Evolutionary conservation across 2,888 invertebrate genomes (phyloP), one percentile per base, ranked within the genome.

Genomic region (Chymomyza fuscimana): DNA sequence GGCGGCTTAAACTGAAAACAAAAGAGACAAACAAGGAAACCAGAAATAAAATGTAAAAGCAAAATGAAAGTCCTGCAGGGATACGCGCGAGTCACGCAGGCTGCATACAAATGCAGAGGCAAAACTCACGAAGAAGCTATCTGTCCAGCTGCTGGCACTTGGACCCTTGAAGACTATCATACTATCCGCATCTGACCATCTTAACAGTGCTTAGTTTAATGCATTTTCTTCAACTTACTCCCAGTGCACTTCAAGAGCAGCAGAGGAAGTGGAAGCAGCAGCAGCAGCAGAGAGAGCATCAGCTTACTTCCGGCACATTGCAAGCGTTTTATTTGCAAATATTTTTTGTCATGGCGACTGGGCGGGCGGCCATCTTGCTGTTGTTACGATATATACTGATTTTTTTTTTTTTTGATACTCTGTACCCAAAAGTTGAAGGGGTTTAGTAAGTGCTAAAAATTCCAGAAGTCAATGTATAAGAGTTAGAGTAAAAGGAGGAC

Each of bases 271-370:
- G 16, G 50, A 22, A 51, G 46, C 46, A n/a, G 65, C 67, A 61
- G 63, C 40, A 5, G 56, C 29, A n/a, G 40, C 54, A n/a, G 40
- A 12, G 40, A 15, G 52, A 72, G 66, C 70, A 66, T 80, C 72
- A 66, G 82, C 78, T 83, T 82, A 83, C 77, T 88, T 88, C 86
- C 88, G 87, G 76, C 87, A 87, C 87, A 88, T 81, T 86, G 81
- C 81, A 77, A 80, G 69, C 87, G 76, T 86, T 86, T 85, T 86
- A 85, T 88, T 86, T 86, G 82, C 87, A 81, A 82, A 80, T 81
- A 86, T 82, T 76, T 77, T 32, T 73, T 73, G 65, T 74, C 67
- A 61, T 66, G 63, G 65, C 65, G 50, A 56, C 50, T 67, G 51
- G 16, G 56, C 22, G 51, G 16, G 56, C 22, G 32, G 32, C 40